Base-by-base conservation (phyloP, 2,113 vertebrate species). In the Mobula birostris region DNA sequence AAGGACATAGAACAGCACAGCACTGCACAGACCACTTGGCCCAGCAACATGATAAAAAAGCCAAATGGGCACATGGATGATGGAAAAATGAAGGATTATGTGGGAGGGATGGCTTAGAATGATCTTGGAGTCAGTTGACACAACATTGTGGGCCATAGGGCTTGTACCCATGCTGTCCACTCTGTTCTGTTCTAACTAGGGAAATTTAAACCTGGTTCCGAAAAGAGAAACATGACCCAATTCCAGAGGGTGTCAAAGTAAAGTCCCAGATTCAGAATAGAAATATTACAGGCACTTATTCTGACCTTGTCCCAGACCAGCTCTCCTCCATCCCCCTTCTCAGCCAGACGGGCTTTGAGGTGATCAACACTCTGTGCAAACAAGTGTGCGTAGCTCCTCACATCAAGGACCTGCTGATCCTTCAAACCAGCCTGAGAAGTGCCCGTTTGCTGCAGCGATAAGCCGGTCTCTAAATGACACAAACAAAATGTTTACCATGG, bases 261-360 rank as follows among this genome's bases (percentile, higher is more conserved):
- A 66, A 12, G 40, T 21, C 32, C 21, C 8, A 91, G 14, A 78
- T 0, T 79, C 19, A 91, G 32, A 76, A 76, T 76, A 58, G 3
- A 58, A 70, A 56, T 56, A 27, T 12, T 48, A 74, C 9, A 94
- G 1, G 40, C 8, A 61, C 40, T 68, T 24, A 66, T 4, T 1
- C 96, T 94, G 94, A 99, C 99, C 98, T 99, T 99, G 96, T 99
- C 99, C 98, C 99, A 99, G 87, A 98, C 97, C 29, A 99, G 98
- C 94, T 99, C 98, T 0, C 98, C 97, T 95, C 97, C 97, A 0
- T 98, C 98, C 76, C 98, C 99, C 94, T 98, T 99, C 94, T 98
- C 97, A 40, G 97, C 96, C 95, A 99, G 97, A 95, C 98, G 97
- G 94, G 97, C 96, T 94, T 98, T 96, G 91, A 99, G 97, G 3